Base-by-base conservation (phyloP, 2,888 invertebrate genomes). In the Cheilosia soror region DNA sequence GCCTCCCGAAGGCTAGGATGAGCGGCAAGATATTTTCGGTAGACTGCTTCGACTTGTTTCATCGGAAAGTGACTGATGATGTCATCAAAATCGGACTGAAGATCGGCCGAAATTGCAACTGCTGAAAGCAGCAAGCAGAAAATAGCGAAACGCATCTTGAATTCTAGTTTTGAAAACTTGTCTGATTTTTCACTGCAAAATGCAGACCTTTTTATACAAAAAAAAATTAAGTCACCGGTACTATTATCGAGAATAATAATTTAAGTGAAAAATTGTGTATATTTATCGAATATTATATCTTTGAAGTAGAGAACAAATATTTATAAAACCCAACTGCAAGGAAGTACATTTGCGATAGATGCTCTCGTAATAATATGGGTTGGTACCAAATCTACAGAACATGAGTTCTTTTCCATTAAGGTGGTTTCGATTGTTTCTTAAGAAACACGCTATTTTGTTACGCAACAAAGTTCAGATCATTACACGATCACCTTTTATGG, bases 71-170 rank as follows among this genome's bases (percentile, higher is more conserved):
- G 53, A 29, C 15, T 25, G 27, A 31, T 6, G 13, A 58, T 40
- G 11, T 58, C 58, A 20, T 40, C 40, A 5, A 58, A 25, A 2
- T 58, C 58, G 31, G 58, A 9, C 13, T 27, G 42, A 25, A 42
- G 68, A 13, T 42, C 42, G 0, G 55, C 68, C 15, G 55, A 68
- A 55, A 68, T 55, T 9, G 42, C 60, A n/a, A 42, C 60, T 42
- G 42, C 60, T 29, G 42, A 42, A 6, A 60, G 27, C 42, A 60
- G 42, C n/a, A 60, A 5, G 25, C 27, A 60, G 5, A 60, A 2
- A 9, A 42, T n/a, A n/a, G 40, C 0, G 5, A 20, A 15, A n/a
- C 60, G 60, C 60, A 60, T 55, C 7, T 49, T 53, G 40, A 37
- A 37, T 3, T 47, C 15, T 9, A 3, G 15, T 20, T 47, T 15